Percentiles rank a stretch among this genome's conserved stretches.
Evolutionary conservation across 2,797 vertebrate species (phyloP).

Genomic region (Spizella passerina): DNA sequence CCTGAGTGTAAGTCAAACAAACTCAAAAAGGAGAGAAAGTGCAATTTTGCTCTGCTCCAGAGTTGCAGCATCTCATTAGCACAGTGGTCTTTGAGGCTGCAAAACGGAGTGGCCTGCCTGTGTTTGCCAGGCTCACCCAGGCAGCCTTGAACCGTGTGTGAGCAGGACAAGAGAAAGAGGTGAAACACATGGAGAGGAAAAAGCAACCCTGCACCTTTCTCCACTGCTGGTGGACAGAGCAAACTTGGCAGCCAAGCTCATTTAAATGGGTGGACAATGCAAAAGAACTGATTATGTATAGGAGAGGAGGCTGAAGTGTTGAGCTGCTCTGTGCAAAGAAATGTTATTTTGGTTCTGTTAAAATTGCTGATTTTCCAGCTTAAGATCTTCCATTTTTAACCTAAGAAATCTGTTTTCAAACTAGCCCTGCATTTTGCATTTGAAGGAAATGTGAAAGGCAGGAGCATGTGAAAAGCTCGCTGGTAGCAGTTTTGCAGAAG

Average conservation of each 20-base stretch:
- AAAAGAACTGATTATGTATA: not conserved
- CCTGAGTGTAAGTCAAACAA: slow-evolving; percentile 15
- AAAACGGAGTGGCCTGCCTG: slow-evolving; percentile 31
- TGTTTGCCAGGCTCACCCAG: not conserved
- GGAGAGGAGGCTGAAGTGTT: not conserved
- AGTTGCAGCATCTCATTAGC: slow-evolving; percentile 10
- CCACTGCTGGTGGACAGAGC: not conserved
- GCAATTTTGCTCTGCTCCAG: not conserved
- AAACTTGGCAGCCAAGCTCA: not conserved
- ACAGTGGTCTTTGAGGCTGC: not conserved
- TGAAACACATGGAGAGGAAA: not conserved
- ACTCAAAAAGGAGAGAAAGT: slow-evolving; percentile 20
- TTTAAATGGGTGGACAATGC: slow-evolving; percentile 3
- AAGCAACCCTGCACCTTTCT: not conserved
- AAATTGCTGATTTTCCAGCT: slow-evolving; percentile 51
- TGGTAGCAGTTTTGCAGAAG: slow-evolving; percentile 8
- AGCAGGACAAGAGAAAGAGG: not conserved
- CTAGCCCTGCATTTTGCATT: slow-evolving; percentile 5
- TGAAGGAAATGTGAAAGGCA: not conserved
- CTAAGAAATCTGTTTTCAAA: slow-evolving; percentile 39
- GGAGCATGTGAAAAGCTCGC: not conserved
- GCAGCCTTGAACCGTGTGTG: not conserved
- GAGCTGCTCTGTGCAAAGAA: slow-evolving; percentile 32
- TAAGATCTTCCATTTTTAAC: slow-evolving; percentile 51
- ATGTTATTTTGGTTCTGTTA: slow-evolving; percentile 58